These are phyloP conservation scores for Drosophila pruinosa DNA, from an alignment of 1,140 invertebrate genomes.

Conservation along the genomic window DNA sequence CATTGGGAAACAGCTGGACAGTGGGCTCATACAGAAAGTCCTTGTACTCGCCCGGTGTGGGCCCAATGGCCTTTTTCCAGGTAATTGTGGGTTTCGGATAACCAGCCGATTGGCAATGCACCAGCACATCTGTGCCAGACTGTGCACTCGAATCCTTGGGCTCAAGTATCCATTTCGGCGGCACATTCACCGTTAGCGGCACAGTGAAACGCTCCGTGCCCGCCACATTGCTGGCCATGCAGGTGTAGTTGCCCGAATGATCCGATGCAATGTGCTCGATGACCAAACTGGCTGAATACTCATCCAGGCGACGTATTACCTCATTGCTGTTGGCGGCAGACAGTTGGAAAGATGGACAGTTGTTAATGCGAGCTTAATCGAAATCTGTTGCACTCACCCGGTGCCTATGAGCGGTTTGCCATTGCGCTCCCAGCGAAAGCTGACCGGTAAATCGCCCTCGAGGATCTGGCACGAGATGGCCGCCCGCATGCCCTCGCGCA, in stretches of 20 bases:
- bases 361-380: neutral
- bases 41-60: slow-evolving; percentile 93
- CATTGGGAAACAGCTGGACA: slow-evolving; percentile 90
- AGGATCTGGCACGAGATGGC: slow-evolving; percentile 96
- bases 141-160: slow-evolving; percentile 93
- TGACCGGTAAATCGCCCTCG: slow-evolving; percentile 96
- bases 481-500: slow-evolving; percentile 95
- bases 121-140: slow-evolving; percentile 90
- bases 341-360: neutral
- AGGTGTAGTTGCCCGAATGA: slow-evolving; percentile 95
- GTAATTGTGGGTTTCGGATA: slow-evolving; percentile 93
- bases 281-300: slow-evolving; percentile 94
- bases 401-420: slow-evolving; percentile 86
- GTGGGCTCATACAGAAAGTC: slow-evolving; percentile 91
- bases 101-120: slow-evolving; percentile 96
- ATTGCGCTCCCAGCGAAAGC: slow-evolving; percentile 93
- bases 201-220: slow-evolving; percentile 90
- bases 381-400: slow-evolving; percentile 57
- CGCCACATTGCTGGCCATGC: slow-evolving; percentile 92
- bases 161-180: slow-evolving; percentile 95
- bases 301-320: slow-evolving; percentile 88
- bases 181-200: slow-evolving; percentile 92
- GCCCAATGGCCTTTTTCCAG: slow-evolving; percentile 93
- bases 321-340: slow-evolving; percentile 59
- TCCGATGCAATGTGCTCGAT: slow-evolving; percentile 93